A percentile compares a stretch with the other conserved stretches of the same genome.
Evolutionary conservation across 2,888 invertebrate genomes (phyloP).

Genomic region (Griposia aprilina): DNA sequence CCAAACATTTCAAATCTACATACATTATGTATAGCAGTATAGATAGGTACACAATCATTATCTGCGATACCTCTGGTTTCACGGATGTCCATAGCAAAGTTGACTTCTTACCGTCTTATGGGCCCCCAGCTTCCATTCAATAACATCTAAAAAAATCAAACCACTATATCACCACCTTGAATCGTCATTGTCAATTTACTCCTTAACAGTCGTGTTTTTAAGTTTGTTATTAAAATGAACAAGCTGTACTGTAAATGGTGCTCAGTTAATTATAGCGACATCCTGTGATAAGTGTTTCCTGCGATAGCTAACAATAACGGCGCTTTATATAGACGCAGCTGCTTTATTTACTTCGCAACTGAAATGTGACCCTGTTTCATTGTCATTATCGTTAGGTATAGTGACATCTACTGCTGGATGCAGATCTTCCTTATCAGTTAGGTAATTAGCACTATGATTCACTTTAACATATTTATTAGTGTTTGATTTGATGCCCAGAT

Average conservation of each 20-base stretch:
- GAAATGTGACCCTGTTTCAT: slow-evolving; percentile 42
- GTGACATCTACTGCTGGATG: neutral
- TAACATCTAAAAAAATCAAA: neutral
- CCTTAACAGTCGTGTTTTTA: neutral
- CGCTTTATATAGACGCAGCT: slow-evolving; percentile 69
- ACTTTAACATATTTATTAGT: neutral
- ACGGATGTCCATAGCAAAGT: neutral
- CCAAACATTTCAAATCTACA: neutral
- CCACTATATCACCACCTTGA: neutral
- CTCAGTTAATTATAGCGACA: slow-evolving; percentile 73
- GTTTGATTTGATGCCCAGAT: neutral
- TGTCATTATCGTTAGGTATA: slow-evolving; percentile 13
- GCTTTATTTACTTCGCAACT: slow-evolving; percentile 46
- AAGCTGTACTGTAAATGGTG: slow-evolving; percentile 43
- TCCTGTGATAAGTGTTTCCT: slow-evolving; percentile 81
- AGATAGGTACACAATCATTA: neutral
- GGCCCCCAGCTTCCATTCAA: neutral
- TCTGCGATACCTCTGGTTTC: neutral
- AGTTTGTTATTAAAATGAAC: slow-evolving; percentile 35
- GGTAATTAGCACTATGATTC: neutral
- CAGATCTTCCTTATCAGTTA: neutral
- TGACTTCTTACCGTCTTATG: neutral
- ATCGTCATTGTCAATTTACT: slow-evolving; percentile 11
- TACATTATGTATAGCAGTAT: neutral
- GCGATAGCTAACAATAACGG: slow-evolving; percentile 72